Base-by-base conservation (phyloP, 2,797 vertebrate genomes). In the Microctenopoma stevenorrisi region DNA sequence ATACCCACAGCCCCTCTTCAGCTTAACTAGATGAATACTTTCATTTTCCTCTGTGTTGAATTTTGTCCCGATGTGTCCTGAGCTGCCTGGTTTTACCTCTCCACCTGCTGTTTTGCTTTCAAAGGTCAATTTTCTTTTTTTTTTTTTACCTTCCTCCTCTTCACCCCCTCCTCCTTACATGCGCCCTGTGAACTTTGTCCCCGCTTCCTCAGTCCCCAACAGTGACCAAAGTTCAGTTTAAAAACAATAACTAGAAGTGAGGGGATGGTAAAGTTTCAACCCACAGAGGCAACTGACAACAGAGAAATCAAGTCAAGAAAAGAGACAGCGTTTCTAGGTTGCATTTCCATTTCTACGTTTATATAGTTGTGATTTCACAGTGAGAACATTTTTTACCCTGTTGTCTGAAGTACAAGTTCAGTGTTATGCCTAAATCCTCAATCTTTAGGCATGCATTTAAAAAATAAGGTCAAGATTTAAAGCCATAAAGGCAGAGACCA, bases 181-280 rank as follows among this genome's bases (percentile, higher is more conserved):
- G 81, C 72, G 84, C 82, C 86, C 76, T 79, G 87, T 91, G 94
- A 94, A 94, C 94, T 94, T 94, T 94, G 93, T 90, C 88, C 92
- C 76, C 72, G 53, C 91, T 92, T 84, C 71, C 87, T 91, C 90
- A 71, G 82, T 86, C 83, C 90, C 81, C 63, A 78, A 78, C 86
- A 77, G 71, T 54, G 91, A 81, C 79, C 89, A 94, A 93, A 94
- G 93, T 92, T 77, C 92, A 91, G 12, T 79, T 87, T 83, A 74
- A 86, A 82, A 90, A 90, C 81, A 87, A 78, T 82, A 78, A 88
- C 86, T 87, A 63, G 74, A 89, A 79, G 51, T 65, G 48, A 81
- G 64, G 50, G 33, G 70, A 65, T 47, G 30, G 79, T 50, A 22
- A 50, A 14, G 64, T 62, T 18, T 12, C 28, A 33, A 49, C 47